phyloP scores from a whole-genome alignment of 1,140 invertebrate species.

The Acromyrmex heyeri region DNA sequence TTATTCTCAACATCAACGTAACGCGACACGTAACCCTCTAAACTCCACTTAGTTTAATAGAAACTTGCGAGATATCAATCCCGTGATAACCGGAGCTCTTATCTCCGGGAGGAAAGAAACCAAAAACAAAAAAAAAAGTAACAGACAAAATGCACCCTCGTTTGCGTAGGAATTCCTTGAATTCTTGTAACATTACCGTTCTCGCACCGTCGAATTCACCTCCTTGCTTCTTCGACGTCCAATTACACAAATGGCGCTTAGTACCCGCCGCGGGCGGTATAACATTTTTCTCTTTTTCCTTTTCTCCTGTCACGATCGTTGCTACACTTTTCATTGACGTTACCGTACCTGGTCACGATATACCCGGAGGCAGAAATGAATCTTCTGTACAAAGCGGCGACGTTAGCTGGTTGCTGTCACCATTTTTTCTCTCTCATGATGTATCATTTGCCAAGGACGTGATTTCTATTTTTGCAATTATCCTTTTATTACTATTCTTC shows the following conservation, averaged over 20 bases:
- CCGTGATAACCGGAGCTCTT: background rate
- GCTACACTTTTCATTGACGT: constrained; percentile 42
- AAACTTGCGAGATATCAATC: constrained; percentile 8
- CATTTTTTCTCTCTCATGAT: background rate
- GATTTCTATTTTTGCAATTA: background rate
- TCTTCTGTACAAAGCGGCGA: constrained; percentile 25
- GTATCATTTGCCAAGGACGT: background rate
- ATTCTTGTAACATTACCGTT: constrained; percentile 8
- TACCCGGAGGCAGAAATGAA: constrained; percentile 6
- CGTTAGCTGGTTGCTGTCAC: constrained; percentile 8
- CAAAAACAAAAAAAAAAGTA: background rate
- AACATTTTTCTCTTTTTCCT: background rate
- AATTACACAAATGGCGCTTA: constrained; percentile 49
- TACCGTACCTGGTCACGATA: constrained; percentile 48
- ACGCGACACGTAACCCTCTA: background rate
- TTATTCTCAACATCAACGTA: background rate
- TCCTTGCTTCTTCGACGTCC: constrained; percentile 23
- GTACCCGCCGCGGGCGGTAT: background rate
- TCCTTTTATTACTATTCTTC: background rate
- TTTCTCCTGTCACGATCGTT: background rate
- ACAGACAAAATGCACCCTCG: background rate
- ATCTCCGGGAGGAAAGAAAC: background rate
- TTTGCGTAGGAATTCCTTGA: constrained; percentile 2
- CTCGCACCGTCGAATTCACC: background rate
- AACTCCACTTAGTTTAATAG: background rate